phyloP scores from a whole-genome alignment of 2,113 vertebrate genomes.

The Bothrops jararaca region DNA sequence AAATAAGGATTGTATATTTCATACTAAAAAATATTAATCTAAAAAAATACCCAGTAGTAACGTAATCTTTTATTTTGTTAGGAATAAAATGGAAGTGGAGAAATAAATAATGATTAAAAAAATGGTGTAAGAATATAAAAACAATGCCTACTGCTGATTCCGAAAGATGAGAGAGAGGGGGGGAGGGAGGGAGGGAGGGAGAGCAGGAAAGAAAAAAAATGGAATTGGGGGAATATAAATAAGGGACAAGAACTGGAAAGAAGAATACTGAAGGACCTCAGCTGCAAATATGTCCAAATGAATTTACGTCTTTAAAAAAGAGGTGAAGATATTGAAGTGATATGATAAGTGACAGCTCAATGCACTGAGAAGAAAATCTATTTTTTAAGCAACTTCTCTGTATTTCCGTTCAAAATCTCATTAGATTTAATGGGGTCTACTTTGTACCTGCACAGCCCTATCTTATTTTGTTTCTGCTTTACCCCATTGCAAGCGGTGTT shows the following conservation, averaged over 20 bases:
- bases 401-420: slow-evolving; percentile 9
- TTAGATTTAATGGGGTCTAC: not conserved
- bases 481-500: not conserved
- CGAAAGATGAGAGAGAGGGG: slow-evolving; percentile 2
- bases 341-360: slow-evolving; percentile 4
- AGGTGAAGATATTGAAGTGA: slow-evolving; percentile 12
- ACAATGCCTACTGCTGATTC: not conserved
- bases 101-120: slow-evolving; percentile 26
- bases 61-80: not conserved
- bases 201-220: slow-evolving; percentile 20
- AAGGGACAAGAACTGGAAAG: not conserved
- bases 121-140: not conserved
- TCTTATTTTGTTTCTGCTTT: not conserved
- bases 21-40: not conserved
- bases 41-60: not conserved
- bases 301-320: not conserved
- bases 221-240: not conserved
- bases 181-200: slow-evolving; percentile 23
- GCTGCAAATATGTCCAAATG: slow-evolving; percentile 15
- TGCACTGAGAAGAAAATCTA: not conserved
- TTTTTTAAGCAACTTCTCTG: not conserved
- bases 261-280: slow-evolving; percentile 12
- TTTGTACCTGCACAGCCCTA: not conserved
- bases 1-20: not conserved
- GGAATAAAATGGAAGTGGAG: not conserved